These are phyloP conservation scores for Spisula subtruncata DNA, from an alignment of 2,888 invertebrate species.

Conservation along the genomic window DNA sequence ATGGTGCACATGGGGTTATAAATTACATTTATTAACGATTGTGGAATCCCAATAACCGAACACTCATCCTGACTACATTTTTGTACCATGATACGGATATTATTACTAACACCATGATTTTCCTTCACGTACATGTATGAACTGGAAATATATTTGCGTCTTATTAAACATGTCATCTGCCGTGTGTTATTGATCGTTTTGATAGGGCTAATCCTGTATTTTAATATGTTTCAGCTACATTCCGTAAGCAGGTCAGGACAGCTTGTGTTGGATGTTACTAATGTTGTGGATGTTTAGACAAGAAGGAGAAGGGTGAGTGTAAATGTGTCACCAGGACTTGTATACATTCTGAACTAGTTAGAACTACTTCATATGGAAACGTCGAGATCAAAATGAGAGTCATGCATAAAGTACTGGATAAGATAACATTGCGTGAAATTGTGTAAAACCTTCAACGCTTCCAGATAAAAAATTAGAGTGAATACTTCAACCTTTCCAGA, in stretches of 20 bases:
- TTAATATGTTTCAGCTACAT: slow-evolving; percentile 59
- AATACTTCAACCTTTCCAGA: too few species aligned
- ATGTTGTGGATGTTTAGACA: slow-evolving; percentile 42
- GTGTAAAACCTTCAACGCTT: background rate
- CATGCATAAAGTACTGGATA: background rate
- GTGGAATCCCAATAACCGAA: too few species aligned
- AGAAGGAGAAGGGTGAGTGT: slow-evolving; percentile 33
- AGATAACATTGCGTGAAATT: background rate
- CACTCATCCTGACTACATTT: too few species aligned
- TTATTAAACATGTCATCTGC: too few species aligned
- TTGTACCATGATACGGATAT: too few species aligned
- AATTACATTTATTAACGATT: too few species aligned
- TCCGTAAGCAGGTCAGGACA: slow-evolving; percentile 63
- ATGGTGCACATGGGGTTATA: too few species aligned
- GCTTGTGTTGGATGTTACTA: slow-evolving; percentile 62
- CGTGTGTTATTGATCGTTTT: too few species aligned
- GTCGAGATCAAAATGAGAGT: slow-evolving; percentile 5
- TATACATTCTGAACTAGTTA: slow-evolving; percentile 4
- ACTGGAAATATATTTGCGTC: too few species aligned
- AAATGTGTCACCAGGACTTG: background rate
- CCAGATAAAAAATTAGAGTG: background rate
- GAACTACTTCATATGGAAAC: background rate
- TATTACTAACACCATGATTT: too few species aligned
- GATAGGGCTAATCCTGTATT: too few species aligned
- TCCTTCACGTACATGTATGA: too few species aligned